phyloP scores from a whole-genome alignment of 2,888 invertebrate species.

The Macrosoma leucophasiata region DNA sequence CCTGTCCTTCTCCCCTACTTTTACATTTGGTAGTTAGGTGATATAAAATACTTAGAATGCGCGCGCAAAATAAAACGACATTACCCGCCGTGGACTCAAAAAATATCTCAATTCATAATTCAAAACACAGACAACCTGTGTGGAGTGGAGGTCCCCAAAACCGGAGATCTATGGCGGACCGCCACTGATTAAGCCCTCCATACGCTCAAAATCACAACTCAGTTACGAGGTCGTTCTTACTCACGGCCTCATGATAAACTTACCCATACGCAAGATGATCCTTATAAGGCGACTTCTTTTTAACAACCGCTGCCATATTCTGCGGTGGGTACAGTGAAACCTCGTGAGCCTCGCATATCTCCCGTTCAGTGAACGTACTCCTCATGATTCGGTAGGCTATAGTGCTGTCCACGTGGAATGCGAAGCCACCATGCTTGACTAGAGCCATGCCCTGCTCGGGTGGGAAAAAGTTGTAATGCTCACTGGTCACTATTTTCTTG shows the following conservation, averaged over 20 bases:
- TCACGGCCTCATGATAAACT: too few species aligned
- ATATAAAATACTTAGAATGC: too few species aligned
- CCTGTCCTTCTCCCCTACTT: too few species aligned
- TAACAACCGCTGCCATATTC: constrained; percentile 71
- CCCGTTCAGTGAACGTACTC: constrained; percentile 77
- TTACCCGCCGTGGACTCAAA: too few species aligned
- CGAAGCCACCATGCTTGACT: constrained; percentile 80
- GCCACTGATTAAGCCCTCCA: too few species aligned
- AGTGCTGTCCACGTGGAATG: constrained; percentile 81
- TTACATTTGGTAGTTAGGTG: too few species aligned
- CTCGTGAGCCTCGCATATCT: constrained; percentile 81
- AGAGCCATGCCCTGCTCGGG: constrained; percentile 73
- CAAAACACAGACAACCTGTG: too few species aligned
- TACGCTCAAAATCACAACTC: not conserved
- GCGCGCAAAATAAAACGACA: too few species aligned
- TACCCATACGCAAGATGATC: constrained; percentile 79
- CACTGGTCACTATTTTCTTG: constrained; percentile 65
- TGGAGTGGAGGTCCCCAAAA: too few species aligned
- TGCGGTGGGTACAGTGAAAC: constrained; percentile 77
- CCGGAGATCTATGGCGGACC: too few species aligned
- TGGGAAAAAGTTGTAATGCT: constrained; percentile 62
- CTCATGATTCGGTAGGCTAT: constrained; percentile 81
- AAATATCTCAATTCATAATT: too few species aligned
- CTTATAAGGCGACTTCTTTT: constrained; percentile 77
- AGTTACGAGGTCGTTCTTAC: too few species aligned